Base-by-base conservation (phyloP, 30 jellyfish, hydroid and myxozoan genomes). In the Calvadosia cruxmelitensis region DNA sequence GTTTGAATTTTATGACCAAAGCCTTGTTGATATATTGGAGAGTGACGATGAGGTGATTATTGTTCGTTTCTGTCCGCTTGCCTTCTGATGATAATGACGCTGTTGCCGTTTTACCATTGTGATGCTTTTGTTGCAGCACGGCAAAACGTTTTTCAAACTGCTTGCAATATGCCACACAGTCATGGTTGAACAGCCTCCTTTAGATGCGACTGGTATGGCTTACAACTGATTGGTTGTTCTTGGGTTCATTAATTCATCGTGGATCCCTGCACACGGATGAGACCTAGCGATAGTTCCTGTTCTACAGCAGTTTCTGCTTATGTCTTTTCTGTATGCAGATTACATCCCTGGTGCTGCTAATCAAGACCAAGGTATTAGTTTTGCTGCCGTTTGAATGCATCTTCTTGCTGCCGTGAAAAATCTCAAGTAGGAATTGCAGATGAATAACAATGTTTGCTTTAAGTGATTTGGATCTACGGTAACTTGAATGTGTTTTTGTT, bases 111-210 rank as follows among this genome's bases (percentile, higher is more conserved):
- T 10, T 10, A 20, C 57, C 57, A 42, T 42, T 5, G 20, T 42
- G 57, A 42, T n/a, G n/a, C n/a, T 10, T 42, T 20, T 42, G 15
- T 42, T 42, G 20, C 20, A 83, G 95, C 50, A 27, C 29, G 90
- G 53, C 0, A 66, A 53, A 5, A 94, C 81, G 63, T 91, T 91
- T 79, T 91, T 91, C 52, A 83, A 85, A 3, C 73, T 91, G 27
- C 92, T 91, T 32, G 99, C 99, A 2, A 65, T 91, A 24, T 91
- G 99, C 52, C 99, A 91, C 70, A 91, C 99, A 31, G 99, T 91
- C 50, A 91, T 91, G 99, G 99, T 91, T 3, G 95, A 91, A 63
- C 93, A 82, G 49, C 77, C 75, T 32, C 93, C 72, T 33, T 78
- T 28, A 10, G 96, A 78, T 33, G 94, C 77, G 70, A 63, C 57